These are phyloP conservation scores for Lasius fuliginosus DNA, from an alignment of 2,888 invertebrate genomes.

Conservation along the genomic window DNA sequence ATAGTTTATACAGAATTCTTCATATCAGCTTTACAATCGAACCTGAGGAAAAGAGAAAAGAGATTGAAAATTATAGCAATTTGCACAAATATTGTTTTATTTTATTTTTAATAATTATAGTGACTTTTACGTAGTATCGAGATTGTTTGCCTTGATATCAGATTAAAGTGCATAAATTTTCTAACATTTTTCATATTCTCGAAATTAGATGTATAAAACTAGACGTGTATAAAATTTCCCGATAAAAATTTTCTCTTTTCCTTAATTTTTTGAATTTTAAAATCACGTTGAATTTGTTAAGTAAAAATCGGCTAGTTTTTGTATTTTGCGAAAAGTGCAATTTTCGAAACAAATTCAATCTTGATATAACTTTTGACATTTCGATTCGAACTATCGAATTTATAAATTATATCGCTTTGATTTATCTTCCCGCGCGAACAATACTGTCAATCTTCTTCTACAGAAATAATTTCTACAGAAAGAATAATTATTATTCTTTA, in stretches of 20 bases:
- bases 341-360: not conserved
- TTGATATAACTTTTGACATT: no score
- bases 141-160: not conserved
- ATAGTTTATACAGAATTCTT: not conserved
- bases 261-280: not conserved
- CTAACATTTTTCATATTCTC: not conserved
- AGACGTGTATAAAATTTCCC: not conserved
- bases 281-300: not conserved
- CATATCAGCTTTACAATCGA: not conserved
- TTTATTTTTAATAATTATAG: not conserved
- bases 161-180: not conserved
- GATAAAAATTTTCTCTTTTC: not conserved
- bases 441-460: no score
- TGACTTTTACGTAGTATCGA: not conserved
- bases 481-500: no score
- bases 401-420: no score
- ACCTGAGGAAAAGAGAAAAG: conserved; percentile 4
- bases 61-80: not conserved
- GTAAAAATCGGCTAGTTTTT: not conserved
- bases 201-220: not conserved
- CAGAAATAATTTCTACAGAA: no score
- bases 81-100: not conserved
- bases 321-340: not conserved
- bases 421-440: no score
- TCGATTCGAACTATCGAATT: no score